Conservation (phyloP, 2,113 vertebrate genomes). For the Pseudonaja textilis region DNA sequence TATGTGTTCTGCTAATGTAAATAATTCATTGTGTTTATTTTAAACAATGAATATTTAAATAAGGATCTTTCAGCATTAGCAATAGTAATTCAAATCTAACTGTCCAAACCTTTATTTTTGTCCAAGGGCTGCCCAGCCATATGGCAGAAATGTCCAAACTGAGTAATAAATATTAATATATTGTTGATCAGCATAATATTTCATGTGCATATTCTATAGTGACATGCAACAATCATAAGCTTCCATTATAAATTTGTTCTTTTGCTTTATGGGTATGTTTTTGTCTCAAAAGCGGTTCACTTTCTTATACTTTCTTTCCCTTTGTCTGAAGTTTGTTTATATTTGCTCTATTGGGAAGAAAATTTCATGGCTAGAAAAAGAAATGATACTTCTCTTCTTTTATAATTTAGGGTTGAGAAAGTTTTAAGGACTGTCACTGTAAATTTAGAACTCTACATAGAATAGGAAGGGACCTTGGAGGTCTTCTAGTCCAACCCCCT, state of each 20-base stretch:
- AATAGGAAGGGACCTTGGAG: too few species aligned
- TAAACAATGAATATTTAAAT: neutral
- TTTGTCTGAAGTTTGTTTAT: neutral
- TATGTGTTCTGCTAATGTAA: neutral
- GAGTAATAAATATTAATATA: constrained; percentile 9
- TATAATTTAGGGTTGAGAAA: neutral
- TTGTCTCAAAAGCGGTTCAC: neutral
- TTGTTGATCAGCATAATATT: neutral
- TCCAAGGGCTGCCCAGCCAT: constrained; percentile 6
- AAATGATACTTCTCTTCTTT: neutral
- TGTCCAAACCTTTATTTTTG: neutral
- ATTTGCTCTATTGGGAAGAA: neutral
- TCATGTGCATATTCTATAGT: neutral
- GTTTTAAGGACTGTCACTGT: neutral
- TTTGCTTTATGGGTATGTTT: neutral
- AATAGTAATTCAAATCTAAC: constrained; percentile 13
- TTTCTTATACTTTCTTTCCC: neutral
- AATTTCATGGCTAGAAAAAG: neutral
- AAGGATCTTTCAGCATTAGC: neutral
- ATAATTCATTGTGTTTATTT: neutral
- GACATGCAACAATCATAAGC: neutral
- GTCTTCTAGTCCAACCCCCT: too few species aligned
- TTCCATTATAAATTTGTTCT: neutral
- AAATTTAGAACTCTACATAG: neutral
- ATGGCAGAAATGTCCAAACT: constrained; percentile 11